Conservation (phyloP, 2,113 vertebrate genomes). For the Chlorodrepanis virens region DNA sequence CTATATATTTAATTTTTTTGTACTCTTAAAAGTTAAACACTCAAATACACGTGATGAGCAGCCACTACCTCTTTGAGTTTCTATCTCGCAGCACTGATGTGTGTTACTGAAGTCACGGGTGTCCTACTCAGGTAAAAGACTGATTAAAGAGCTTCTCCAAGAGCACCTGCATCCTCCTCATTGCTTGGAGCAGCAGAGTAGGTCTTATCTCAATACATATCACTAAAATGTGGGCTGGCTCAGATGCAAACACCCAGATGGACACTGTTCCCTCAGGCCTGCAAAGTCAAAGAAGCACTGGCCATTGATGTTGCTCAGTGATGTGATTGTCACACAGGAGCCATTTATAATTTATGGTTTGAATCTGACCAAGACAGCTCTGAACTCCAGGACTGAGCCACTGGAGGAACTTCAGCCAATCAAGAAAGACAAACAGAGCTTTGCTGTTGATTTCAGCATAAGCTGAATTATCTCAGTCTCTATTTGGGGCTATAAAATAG, state of each 20-base stretch:
- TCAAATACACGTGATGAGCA: background rate
- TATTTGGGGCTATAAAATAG: background rate
- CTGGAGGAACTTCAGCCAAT: background rate
- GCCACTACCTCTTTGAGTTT: background rate
- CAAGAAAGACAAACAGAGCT: background rate
- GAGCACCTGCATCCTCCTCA: background rate
- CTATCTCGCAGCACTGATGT: background rate
- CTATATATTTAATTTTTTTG: background rate
- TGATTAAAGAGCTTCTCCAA: background rate
- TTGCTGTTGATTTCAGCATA: background rate
- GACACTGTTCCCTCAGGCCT: background rate
- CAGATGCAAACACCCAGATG: background rate
- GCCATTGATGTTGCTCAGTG: background rate
- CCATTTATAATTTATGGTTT: background rate
- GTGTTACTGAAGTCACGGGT: background rate
- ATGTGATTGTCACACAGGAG: rapidly evolving
- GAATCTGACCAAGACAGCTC: background rate
- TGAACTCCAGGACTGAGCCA: background rate
- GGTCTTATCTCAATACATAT: background rate
- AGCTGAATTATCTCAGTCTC: background rate
- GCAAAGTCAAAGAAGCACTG: background rate
- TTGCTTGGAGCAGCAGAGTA: background rate
- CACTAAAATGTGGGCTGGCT: background rate
- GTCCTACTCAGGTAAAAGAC: background rate
- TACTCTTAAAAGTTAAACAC: background rate